Evolutionary conservation across 2,888 invertebrate genomes (phyloP).

Genomic region (Phortica okadai): DNA sequence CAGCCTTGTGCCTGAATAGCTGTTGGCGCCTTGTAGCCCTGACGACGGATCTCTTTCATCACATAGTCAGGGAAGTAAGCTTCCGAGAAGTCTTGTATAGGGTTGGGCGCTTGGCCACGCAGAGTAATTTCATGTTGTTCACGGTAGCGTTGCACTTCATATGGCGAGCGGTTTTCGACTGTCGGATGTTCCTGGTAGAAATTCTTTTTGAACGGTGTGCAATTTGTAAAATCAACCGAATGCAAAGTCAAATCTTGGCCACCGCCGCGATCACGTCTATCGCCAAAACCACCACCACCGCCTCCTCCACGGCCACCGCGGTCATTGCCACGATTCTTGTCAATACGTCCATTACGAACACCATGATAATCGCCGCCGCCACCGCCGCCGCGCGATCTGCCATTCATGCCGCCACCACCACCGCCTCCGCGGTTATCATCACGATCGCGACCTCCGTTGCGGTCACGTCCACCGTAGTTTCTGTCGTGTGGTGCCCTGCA

Average conservation of each 20-base stretch:
- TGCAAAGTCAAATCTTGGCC: constrained; percentile 86
- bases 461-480: constrained; percentile 67
- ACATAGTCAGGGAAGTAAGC: constrained; percentile 87
- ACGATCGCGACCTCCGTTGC: constrained; percentile 83
- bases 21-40: constrained; percentile 87
- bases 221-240: constrained; percentile 80
- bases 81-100: constrained; percentile 88
- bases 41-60: constrained; percentile 80
- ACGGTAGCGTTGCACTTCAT: constrained; percentile 84
- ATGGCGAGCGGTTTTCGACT: constrained; percentile 81
- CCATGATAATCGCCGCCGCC: constrained; percentile 86
- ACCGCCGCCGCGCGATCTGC: constrained; percentile 98
- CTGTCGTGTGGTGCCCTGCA: constrained; percentile 75
- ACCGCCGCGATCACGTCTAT: constrained; percentile 87
- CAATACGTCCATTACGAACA: constrained; percentile 70
- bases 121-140: constrained; percentile 85
- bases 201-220: constrained; percentile 88
- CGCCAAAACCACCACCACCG: constrained; percentile 96
- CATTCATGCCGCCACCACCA: constrained; percentile 80
- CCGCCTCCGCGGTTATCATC: constrained; percentile 82
- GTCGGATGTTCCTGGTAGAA: constrained; percentile 87
- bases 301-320: constrained; percentile 65
- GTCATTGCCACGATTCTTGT: constrained; percentile 76
- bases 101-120: constrained; percentile 85
- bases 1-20: constrained; percentile 92